Evolutionary conservation across 1,140 invertebrate genomes (phyloP).

Genomic region (Bombus difficillimus): DNA sequence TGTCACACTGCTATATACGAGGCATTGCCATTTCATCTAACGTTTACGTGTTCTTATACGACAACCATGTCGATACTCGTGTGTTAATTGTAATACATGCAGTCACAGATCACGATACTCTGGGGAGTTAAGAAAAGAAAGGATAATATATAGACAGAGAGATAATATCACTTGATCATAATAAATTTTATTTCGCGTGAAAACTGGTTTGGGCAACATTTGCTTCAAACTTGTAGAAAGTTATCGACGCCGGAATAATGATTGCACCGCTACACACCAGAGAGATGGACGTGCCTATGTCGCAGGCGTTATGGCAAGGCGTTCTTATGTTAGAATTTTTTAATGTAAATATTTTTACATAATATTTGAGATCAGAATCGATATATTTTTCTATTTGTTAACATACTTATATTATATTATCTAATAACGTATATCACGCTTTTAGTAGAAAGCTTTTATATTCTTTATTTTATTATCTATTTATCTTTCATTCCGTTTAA

Average conservation of each 20-base stretch:
- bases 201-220: not conserved
- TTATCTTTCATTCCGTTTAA: no score
- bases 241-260: slow-evolving; percentile 66
- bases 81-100: not conserved
- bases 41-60: not conserved
- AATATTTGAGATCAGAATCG: no score
- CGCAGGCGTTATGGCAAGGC: no score
- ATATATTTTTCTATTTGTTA: no score
- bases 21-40: not conserved
- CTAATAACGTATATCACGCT: no score
- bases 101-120: not conserved
- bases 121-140: not conserved
- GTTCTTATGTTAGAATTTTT: not conserved
- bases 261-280: slow-evolving; percentile 57
- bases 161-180: slow-evolving; percentile 15
- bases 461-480: no score
- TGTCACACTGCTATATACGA: not conserved
- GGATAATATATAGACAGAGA: not conserved
- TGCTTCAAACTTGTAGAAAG: not conserved
- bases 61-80: not conserved
- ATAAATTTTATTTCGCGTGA: slow-evolving; percentile 15
- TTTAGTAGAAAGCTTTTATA: no score
- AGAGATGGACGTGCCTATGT: slow-evolving; percentile 31
- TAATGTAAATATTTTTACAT: not conserved
- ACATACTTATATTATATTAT: no score